A percentile compares a stretch with the other conserved stretches of the same genome.
Evolutionary conservation across 2,888 invertebrate genomes (phyloP).

Genomic region (Dicranocentrus wangi): DNA sequence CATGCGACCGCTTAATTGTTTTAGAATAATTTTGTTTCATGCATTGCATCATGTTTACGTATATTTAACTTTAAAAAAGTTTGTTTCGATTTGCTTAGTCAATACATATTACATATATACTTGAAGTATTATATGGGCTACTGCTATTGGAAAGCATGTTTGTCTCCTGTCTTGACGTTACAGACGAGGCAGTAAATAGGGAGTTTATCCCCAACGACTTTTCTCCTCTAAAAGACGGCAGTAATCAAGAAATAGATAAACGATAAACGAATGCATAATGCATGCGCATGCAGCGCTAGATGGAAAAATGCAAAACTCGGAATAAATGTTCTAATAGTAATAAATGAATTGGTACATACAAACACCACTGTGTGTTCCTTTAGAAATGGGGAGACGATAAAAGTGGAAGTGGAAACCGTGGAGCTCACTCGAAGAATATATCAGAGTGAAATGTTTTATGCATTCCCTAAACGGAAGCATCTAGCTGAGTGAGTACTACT

Average conservation of each 20-base stretch:
- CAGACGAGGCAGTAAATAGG: neutral
- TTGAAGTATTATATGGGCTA: neutral
- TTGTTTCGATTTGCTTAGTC: too few species aligned
- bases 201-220: neutral
- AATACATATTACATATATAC: too few species aligned
- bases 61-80: too few species aligned
- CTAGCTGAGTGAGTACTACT: too few species aligned
- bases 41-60: too few species aligned
- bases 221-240: neutral
- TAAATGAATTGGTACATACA: conserved; percentile 54
- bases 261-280: too few species aligned
- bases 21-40: too few species aligned
- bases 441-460: neutral
- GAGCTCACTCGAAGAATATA: neutral
- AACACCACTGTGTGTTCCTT: neutral
- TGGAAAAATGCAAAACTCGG: neutral
- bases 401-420: neutral
- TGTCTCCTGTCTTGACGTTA: neutral
- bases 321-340: conserved; percentile 40
- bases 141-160: neutral
- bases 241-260: neutral
- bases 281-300: neutral
- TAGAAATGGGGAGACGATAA: neutral
- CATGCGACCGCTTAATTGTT: too few species aligned
- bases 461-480: neutral